These are phyloP conservation scores for Drosophila peninsularis DNA, from an alignment of 2,888 invertebrate genomes.

Conservation along the genomic window DNA sequence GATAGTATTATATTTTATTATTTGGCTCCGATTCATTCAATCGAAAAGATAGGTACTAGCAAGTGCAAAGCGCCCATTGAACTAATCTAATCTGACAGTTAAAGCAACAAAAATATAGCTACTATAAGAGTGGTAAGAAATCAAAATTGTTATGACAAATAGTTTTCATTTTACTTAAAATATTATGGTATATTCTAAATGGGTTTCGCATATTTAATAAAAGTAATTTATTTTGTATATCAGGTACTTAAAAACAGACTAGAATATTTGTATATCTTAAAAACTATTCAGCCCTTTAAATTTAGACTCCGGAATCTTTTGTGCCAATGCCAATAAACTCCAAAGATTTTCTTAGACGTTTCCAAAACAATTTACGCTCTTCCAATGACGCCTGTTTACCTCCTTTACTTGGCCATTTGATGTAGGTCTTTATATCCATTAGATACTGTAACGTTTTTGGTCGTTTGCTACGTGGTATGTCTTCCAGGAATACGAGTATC, in stretches of 20 bases:
- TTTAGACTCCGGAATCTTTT: conserved; percentile 48
- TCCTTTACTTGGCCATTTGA: conserved; percentile 87
- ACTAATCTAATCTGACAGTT: neutral
- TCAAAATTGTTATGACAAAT: too few relatives aligned
- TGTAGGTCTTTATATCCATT: conserved; percentile 89
- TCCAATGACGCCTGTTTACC: conserved; percentile 64
- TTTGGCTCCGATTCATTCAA: too few relatives aligned
- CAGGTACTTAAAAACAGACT: conserved; percentile 70
- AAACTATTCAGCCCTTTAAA: neutral
- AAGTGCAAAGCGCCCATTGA: neutral
- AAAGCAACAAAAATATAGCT: neutral
- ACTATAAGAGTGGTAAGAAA: neutral
- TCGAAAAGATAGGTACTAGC: neutral
- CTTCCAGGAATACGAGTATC: conserved; percentile 88
- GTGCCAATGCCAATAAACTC: conserved; percentile 66
- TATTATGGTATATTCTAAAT: neutral
- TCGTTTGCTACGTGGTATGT: conserved; percentile 87
- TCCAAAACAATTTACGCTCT: conserved; percentile 84
- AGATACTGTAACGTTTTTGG: conserved; percentile 88
- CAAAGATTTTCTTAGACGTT: conserved; percentile 80
- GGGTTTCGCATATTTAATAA: neutral
- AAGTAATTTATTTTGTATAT: conserved; percentile 42
- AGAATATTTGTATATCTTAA: conserved; percentile 35
- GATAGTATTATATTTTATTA: conserved; percentile 1
- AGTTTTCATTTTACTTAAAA: neutral